Evolutionary conservation across 2,113 vertebrate species (phyloP).

Genomic region (Otocyon megalotis): DNA sequence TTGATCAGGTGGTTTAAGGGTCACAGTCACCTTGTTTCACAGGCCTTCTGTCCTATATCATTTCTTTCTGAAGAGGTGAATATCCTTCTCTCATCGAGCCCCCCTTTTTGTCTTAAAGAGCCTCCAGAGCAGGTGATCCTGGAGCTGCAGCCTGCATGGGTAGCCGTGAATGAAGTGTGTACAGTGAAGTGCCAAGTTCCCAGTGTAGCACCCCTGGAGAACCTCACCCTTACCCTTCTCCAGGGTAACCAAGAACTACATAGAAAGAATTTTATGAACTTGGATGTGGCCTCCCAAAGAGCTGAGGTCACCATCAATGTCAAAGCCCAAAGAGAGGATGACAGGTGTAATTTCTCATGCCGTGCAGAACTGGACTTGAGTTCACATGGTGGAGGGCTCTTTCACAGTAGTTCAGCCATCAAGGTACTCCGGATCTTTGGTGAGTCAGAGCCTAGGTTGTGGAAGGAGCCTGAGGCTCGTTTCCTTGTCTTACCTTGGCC

Average conservation of each 20-base stretch:
- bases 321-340: conserved; percentile 63
- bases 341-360: conserved; percentile 74
- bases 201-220: conserved; percentile 69
- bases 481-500: background rate
- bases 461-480: background rate
- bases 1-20: background rate
- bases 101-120: conserved; percentile 65
- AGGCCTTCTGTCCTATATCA: background rate
- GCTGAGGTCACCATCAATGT: conserved; percentile 58
- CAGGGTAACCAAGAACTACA: conserved; percentile 50
- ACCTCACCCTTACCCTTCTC: conserved; percentile 72
- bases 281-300: conserved; percentile 14
- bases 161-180: conserved; percentile 51
- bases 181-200: conserved; percentile 72
- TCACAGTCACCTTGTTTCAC: background rate
- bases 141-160: conserved; percentile 74
- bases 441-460: conserved; percentile 49
- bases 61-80: background rate
- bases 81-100: background rate
- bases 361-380: conserved; percentile 54
- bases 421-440: conserved; percentile 65
- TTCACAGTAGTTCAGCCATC: conserved; percentile 32
- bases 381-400: conserved; percentile 47
- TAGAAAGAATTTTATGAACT: conserved; percentile 62
- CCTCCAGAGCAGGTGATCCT: conserved; percentile 74